Base-by-base conservation (phyloP, 2,888 invertebrate species). In the Tipula helvola region DNA sequence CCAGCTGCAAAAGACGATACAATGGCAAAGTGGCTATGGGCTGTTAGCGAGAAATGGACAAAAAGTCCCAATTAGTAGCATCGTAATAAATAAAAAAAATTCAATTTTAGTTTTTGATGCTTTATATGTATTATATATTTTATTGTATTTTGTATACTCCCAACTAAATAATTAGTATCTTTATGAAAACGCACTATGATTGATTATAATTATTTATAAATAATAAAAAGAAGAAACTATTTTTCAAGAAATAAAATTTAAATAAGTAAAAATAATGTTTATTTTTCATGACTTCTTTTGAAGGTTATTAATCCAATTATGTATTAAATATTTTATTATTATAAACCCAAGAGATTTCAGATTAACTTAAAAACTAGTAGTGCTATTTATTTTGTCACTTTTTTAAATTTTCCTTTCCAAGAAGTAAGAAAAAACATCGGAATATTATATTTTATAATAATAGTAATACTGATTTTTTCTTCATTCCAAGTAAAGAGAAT, bases 1-100 rank as follows among this genome's bases (percentile, higher is more conserved):
- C 89, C 90, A 5, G 92, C 92, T 83, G 94, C 94, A 7, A 91
- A 90, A 87, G 92, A 94, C 89, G 92, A 92, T 1, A 91, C 93
- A 52, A 89, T 92, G 47, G 94, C 94, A 0, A 91, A 91, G 39
- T 92, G 92, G 89, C 90, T 96, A 10, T 96, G 95, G 95, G 91
- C 93, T 1, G 92, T 91, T 39, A 91, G 91, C 87, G 91, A 90
- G 87, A 91, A 90, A 87, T 90, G 90, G 91, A 91, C 91, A 0
- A 87, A 86, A 10, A 85, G 2, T 71, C 71, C 71, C 12, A 71
- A 71, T 28, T 71, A 71, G 10, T 16, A 57, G 5, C n/a, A 28
- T 28, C 4, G 7, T 71, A 71, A n/a, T 71, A 71, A 71, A 71
- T 71, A 71, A 71, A 71, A 71, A 28, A 10, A 28, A 28, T 71